Base-by-base conservation (phyloP, 1,140 invertebrate species). In the Aphelenchoides fujianensis region DNA sequence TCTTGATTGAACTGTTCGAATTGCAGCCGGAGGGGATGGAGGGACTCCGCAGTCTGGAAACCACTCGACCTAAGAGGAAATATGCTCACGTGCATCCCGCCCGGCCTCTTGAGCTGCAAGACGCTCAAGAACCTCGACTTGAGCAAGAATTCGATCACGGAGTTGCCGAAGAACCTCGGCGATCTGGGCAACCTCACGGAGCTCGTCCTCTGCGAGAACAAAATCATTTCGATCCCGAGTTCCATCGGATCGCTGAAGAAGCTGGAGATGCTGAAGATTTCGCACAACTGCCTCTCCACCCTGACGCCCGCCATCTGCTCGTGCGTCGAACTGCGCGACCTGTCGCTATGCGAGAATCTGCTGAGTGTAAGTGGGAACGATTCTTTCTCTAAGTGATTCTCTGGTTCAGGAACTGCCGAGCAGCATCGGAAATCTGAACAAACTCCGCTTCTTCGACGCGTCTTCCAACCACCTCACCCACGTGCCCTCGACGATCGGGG, bases 11-110 rank as follows among this genome's bases (percentile, higher is more conserved):
- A 66, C 2, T 66, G 1, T 36, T 63, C 12, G 53, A 34, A n/a
- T 32, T 64, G 1, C 1, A 94, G 91, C 95, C 95, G 48, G 87
- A 91, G 61, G 91, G 94, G 82, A 93, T 98, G 85, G 95, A 95
- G 57, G 90, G 92, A 82, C 88, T 98, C 74, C 91, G 92, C 66
- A 90, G 91, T 19, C 87, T 99, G 27, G 91, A 95, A 85, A 95
- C 98, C 87, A n/a, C 88, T 99, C 53, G 98, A 95, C 94, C 85
- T 98, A 67, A 95, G 98, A 87, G 92, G 94, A 85, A 99, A 99
- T 87, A 70, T 95, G 85, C 87, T 99, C 64, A 90, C 91, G 82
- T 90, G 91, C 79, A 88, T 99, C 78, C 97, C 96, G 36, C 77
- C 89, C 86, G 92, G 97, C 88, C 91, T 98, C 59, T 94, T 95